A percentile compares a stretch with the other conserved stretches of the same genome.
Conservation (phyloP, 2,888 invertebrate genomes). For the Phania funesta region DNA sequence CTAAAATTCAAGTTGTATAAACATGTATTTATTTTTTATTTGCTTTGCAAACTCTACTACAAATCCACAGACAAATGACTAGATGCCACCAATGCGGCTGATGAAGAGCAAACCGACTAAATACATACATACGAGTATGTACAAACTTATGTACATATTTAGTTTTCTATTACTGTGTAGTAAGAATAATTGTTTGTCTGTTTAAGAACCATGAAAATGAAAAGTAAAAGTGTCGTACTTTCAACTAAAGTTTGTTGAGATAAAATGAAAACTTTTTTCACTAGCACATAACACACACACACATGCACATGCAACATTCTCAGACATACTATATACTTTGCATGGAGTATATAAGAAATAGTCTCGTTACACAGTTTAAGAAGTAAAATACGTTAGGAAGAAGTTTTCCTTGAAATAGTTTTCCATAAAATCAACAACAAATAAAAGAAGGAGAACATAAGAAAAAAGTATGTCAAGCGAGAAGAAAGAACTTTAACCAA, state of each 20-base stretch:
- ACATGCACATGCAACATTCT: neutral
- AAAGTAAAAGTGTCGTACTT: constrained; percentile 66
- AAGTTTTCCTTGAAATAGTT: constrained; percentile 68
- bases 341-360: constrained; percentile 16
- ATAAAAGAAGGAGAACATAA: neutral
- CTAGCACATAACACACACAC: constrained; percentile 13
- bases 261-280: constrained; percentile 58
- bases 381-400: constrained; percentile 41
- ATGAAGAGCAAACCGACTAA: constrained; percentile 17
- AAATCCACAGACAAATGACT: neutral
- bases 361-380: constrained; percentile 56
- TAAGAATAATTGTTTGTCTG: constrained; percentile 40
- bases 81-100: constrained; percentile 34
- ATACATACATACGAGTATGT: neutral
- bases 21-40: constrained; percentile 8
- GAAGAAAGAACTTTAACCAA: constrained; percentile 57
- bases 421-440: constrained; percentile 41
- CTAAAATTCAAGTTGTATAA: constrained; percentile 16
- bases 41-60: neutral
- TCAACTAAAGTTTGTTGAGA: constrained; percentile 62
- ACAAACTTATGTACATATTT: neutral
- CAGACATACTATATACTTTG: constrained; percentile 25
- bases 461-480: constrained; percentile 66
- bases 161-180: constrained; percentile 21
- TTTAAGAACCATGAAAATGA: constrained; percentile 50